Conservation (phyloP, 2,888 invertebrate genomes). For the Dynastes grantii region DNA sequence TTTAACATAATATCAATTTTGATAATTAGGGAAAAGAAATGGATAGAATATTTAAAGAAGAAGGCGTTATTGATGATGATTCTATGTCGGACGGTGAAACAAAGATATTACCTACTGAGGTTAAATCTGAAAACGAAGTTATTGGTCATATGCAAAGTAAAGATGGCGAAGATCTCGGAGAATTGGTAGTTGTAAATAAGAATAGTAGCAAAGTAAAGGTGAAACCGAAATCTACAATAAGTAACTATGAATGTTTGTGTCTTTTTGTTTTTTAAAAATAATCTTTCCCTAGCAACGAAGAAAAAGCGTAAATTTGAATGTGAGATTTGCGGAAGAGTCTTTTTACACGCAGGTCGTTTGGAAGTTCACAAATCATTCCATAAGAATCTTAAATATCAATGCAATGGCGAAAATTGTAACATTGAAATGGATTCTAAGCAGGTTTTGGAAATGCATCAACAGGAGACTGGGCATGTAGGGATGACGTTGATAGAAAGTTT, state of each 20-base stretch:
- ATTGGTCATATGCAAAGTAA: constrained; percentile 80
- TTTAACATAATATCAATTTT: background rate
- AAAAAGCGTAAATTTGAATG: constrained; percentile 67
- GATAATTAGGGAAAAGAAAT: constrained; percentile 79
- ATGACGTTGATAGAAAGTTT: constrained; percentile 70
- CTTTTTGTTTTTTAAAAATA: constrained; percentile 37
- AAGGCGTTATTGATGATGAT: constrained; percentile 79
- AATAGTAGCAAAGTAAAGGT: constrained; percentile 55
- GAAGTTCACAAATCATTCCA: constrained; percentile 75
- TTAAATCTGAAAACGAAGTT: constrained; percentile 69
- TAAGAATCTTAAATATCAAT: constrained; percentile 76
- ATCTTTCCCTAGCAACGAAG: constrained; percentile 38
- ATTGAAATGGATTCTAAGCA: constrained; percentile 70
- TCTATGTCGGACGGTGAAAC: constrained; percentile 71
- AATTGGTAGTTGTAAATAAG: constrained; percentile 76
- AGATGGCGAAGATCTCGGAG: constrained; percentile 75
- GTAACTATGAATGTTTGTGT: constrained; percentile 56
- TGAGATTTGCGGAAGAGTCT: constrained; percentile 72
- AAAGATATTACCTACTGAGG: constrained; percentile 60
- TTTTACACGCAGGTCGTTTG: constrained; percentile 72
- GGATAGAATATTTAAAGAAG: constrained; percentile 81
- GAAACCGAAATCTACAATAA: constrained; percentile 53
- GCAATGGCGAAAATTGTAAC: constrained; percentile 65
- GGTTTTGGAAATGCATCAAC: constrained; percentile 75
- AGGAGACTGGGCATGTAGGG: constrained; percentile 72